Evolutionary conservation across 2,888 invertebrate species (phyloP).

Genomic region (Esperia sulphurella): DNA sequence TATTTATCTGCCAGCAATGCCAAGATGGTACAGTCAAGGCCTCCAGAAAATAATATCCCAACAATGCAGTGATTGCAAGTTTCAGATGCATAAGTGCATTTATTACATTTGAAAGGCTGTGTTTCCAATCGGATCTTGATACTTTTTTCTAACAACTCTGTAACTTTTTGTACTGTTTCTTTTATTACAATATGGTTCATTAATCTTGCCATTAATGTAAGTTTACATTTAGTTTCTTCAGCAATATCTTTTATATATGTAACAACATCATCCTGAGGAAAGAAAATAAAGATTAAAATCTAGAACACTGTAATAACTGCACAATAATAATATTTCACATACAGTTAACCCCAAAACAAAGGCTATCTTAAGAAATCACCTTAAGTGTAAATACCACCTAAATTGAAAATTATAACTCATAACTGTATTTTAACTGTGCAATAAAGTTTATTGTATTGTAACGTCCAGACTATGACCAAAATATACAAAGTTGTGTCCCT

Average conservation of each 20-base stretch:
- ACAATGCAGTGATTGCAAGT: constrained; percentile 82
- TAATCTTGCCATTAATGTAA: constrained; percentile 54
- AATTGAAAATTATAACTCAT: no score
- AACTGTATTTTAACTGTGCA: no score
- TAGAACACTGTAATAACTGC: no score
- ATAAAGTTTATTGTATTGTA: no score
- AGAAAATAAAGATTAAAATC: background rate
- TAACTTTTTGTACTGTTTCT: constrained; percentile 64
- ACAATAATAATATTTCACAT: no score
- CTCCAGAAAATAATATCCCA: constrained; percentile 96
- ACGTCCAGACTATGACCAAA: no score
- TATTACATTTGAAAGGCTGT: constrained; percentile 81
- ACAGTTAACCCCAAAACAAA: no score
- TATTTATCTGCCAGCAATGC: constrained; percentile 88
- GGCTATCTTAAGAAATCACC: no score
- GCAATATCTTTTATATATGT: constrained; percentile 39
- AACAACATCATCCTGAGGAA: constrained; percentile 47
- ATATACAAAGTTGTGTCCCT: no score
- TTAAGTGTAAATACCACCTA: no score
- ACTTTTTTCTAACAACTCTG: constrained; percentile 77
- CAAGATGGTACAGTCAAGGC: constrained; percentile 96
- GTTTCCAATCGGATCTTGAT: constrained; percentile 78
- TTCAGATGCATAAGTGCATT: constrained; percentile 61
- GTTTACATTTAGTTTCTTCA: constrained; percentile 33
- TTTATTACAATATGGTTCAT: constrained; percentile 49